These are phyloP conservation scores for Zootermopsis nevadensis DNA, from an alignment of 2,888 invertebrate genomes.

Conservation along the genomic window DNA sequence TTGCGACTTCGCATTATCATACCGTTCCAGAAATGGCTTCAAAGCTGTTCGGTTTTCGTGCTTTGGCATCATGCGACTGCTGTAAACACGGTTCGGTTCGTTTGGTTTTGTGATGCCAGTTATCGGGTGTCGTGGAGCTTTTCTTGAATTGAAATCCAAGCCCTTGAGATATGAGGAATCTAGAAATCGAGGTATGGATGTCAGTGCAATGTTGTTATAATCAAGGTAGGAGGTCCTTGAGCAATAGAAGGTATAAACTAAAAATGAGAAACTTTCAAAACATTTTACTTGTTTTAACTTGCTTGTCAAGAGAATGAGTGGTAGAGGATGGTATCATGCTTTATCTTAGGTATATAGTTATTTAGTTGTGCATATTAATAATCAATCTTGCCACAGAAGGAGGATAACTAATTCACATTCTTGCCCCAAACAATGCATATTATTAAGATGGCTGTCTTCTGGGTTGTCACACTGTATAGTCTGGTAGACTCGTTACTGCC, in stretches of 20 bases:
- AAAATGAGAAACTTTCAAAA: neutral
- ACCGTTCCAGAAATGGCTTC: constrained; percentile 14
- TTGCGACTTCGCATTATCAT: neutral
- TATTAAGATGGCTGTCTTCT: too few relatives aligned
- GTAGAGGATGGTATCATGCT: too few relatives aligned
- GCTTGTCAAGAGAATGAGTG: too few relatives aligned
- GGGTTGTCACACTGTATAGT: too few relatives aligned
- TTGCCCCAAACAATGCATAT: too few relatives aligned
- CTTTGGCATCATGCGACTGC: constrained; percentile 2
- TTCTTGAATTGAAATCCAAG: constrained; percentile 23
- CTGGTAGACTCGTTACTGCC: too few relatives aligned
- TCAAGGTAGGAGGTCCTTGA: neutral
- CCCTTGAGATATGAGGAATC: constrained; percentile 37
- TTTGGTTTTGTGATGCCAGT: neutral
- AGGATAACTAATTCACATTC: too few relatives aligned
- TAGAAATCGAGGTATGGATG: constrained; percentile 39
- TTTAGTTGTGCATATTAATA: too few relatives aligned
- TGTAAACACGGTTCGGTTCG: constrained; percentile 14
- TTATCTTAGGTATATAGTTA: too few relatives aligned
- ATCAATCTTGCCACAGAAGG: too few relatives aligned
- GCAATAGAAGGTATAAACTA: too few relatives aligned
- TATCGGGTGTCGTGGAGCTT: constrained; percentile 30
- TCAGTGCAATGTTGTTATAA: constrained; percentile 29
- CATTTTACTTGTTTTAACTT: constrained; percentile 8
- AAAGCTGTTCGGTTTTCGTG: constrained; percentile 18